Evolutionary conservation across 2,797 vertebrate species (phyloP).

Genomic region (Microctenopoma stevenorrisi): DNA sequence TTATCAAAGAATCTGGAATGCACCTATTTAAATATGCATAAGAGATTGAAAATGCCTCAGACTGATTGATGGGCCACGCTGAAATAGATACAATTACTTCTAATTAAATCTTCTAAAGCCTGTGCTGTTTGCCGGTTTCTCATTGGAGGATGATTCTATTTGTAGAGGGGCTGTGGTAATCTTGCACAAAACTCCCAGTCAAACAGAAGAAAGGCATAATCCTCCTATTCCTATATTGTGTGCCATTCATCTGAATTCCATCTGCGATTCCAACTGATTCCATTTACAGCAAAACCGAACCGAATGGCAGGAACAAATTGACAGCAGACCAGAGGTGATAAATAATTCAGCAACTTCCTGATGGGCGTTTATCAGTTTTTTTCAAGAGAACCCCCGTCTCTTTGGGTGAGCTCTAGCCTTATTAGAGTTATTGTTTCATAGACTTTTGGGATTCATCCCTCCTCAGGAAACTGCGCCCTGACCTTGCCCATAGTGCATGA

Average conservation of each 20-base stretch:
- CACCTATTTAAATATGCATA: slow-evolving; percentile 63
- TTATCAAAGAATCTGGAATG: slow-evolving; percentile 65
- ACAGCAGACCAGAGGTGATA: slow-evolving; percentile 66
- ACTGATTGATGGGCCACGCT: slow-evolving; percentile 68
- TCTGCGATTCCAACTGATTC: slow-evolving; percentile 67
- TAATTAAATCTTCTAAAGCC: slow-evolving; percentile 74
- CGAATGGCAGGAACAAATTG: slow-evolving; percentile 69
- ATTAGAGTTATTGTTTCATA: slow-evolving; percentile 63
- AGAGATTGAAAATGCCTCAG: slow-evolving; percentile 55
- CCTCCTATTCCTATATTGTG: slow-evolving; percentile 50
- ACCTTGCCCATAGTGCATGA: slow-evolving; percentile 71
- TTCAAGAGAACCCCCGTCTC: slow-evolving; percentile 30
- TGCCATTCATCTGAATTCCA: slow-evolving; percentile 58
- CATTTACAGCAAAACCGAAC: slow-evolving; percentile 71
- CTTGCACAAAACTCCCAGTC: slow-evolving; percentile 60
- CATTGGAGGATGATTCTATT: slow-evolving; percentile 63
- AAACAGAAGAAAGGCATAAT: slow-evolving; percentile 66
- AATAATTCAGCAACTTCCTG: slow-evolving; percentile 79
- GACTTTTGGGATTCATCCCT: slow-evolving; percentile 45
- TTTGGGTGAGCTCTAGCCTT: slow-evolving; percentile 37
- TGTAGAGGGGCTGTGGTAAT: slow-evolving; percentile 64
- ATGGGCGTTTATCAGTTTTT: slow-evolving; percentile 72
- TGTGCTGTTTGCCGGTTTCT: slow-evolving; percentile 67
- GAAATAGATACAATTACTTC: slow-evolving; percentile 70
- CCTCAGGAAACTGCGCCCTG: slow-evolving; percentile 60